Evolutionary conservation across 2,888 invertebrate genomes (phyloP).

Genomic region (Conops quadrifasciatus): DNA sequence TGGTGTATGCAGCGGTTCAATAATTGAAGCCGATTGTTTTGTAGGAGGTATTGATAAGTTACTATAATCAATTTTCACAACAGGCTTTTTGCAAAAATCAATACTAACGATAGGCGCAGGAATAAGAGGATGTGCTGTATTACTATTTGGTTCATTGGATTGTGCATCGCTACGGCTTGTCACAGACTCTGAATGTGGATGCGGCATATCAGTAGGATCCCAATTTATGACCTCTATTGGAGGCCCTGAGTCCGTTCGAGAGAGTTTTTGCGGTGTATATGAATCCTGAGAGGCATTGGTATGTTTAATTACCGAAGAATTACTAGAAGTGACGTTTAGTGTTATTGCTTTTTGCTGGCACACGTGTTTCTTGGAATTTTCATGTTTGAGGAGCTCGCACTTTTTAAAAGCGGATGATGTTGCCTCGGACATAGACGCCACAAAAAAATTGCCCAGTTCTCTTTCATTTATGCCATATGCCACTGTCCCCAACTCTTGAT

Average conservation of each 20-base stretch:
- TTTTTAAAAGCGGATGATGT: not conserved
- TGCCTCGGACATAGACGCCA: not conserved
- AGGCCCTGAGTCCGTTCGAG: conserved; percentile 56
- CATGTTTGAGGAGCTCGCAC: not conserved
- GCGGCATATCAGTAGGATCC: conserved; percentile 42
- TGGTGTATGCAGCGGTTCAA: conserved; percentile 44
- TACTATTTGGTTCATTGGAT: conserved; percentile 8
- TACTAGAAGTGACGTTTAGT: conserved; percentile 12
- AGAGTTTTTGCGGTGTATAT: conserved; percentile 48
- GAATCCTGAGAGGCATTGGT: conserved; percentile 36
- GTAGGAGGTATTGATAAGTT: conserved; percentile 54
- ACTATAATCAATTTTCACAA: conserved; percentile 65
- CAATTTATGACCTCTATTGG: conserved; percentile 33
- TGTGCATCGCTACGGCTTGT: conserved; percentile 32
- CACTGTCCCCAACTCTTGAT: not conserved
- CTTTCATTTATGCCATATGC: not conserved
- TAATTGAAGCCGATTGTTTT: conserved; percentile 32
- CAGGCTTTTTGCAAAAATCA: conserved; percentile 61
- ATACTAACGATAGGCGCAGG: conserved; percentile 61
- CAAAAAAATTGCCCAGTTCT: not conserved
- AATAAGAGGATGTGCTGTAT: conserved; percentile 50
- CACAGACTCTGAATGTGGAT: conserved; percentile 53
- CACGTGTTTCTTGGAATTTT: not conserved
- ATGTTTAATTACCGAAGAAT: conserved; percentile 47
- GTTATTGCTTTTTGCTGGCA: conserved; percentile 8